phyloP scores from a whole-genome alignment of 2,888 invertebrate genomes.

The Netelia melanura region DNA sequence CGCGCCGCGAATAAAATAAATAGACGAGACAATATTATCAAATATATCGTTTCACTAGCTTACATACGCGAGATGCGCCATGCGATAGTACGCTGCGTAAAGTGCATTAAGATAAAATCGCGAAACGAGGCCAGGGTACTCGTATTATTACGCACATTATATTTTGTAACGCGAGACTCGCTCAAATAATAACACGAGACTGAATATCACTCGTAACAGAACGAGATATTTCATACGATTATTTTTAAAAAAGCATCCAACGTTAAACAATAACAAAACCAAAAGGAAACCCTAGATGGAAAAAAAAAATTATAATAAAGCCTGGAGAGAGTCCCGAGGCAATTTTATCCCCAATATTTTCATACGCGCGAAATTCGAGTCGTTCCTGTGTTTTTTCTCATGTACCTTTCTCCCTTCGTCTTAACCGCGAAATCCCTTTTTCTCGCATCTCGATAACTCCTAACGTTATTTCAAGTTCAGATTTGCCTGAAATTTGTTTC shows the following conservation, averaged over 20 bases:
- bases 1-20: not conserved
- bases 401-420: conserved; percentile 1
- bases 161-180: conserved; percentile 19
- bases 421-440: conserved; percentile 46
- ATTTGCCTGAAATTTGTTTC: conserved; percentile 83
- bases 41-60: conserved; percentile 48
- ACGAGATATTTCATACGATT: conserved; percentile 8
- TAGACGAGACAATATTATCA: conserved; percentile 37
- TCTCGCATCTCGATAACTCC: conserved; percentile 78
- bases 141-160: conserved; percentile 17
- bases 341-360: conserved; percentile 54
- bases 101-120: conserved; percentile 43
- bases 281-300: not conserved
- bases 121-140: conserved; percentile 36
- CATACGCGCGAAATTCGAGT: conserved; percentile 60
- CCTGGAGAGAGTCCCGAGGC: conserved; percentile 48
- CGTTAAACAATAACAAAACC: not conserved
- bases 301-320: conserved; percentile 39
- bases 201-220: not conserved
- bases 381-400: not conserved
- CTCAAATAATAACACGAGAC: not conserved
- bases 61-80: conserved; percentile 21
- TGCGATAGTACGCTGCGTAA: conserved; percentile 45
- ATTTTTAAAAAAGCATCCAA: conserved; percentile 28
- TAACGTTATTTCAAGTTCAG: conserved; percentile 82